phyloP scores from a whole-genome alignment of 2,113 vertebrate genomes.

The Motacilla tschutschensis region DNA sequence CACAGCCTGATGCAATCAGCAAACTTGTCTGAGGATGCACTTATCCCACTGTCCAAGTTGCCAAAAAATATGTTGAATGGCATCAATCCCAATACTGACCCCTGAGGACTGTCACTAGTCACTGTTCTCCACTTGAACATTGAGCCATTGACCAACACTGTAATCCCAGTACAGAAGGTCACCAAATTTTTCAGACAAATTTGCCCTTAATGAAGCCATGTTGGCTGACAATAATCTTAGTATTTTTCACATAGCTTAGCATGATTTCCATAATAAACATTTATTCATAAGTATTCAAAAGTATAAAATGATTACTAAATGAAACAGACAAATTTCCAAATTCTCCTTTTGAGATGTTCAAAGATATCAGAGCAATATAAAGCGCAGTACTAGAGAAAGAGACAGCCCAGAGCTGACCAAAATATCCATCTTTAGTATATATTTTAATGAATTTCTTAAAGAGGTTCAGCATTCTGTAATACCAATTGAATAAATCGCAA shows the following conservation, averaged over 20 bases:
- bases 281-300: background rate
- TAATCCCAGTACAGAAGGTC: background rate
- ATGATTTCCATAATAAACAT: background rate
- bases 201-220: background rate
- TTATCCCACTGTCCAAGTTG: background rate
- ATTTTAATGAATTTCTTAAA: background rate
- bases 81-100: background rate
- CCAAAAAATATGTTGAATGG: background rate
- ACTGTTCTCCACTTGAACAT: background rate
- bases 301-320: conserved; percentile 2
- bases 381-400: background rate
- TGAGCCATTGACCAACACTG: background rate
- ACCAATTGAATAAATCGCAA: background rate
- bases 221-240: background rate
- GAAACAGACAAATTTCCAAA: background rate
- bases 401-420: background rate
- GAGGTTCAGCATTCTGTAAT: background rate
- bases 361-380: background rate
- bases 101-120: background rate
- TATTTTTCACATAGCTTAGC: background rate
- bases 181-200: background rate
- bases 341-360: conserved; percentile 1
- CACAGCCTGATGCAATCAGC: background rate
- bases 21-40: background rate
- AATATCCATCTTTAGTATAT: background rate